Evolutionary conservation across 2,797 vertebrate species (phyloP).

Genomic region (Rhinophrynus dorsalis): DNA sequence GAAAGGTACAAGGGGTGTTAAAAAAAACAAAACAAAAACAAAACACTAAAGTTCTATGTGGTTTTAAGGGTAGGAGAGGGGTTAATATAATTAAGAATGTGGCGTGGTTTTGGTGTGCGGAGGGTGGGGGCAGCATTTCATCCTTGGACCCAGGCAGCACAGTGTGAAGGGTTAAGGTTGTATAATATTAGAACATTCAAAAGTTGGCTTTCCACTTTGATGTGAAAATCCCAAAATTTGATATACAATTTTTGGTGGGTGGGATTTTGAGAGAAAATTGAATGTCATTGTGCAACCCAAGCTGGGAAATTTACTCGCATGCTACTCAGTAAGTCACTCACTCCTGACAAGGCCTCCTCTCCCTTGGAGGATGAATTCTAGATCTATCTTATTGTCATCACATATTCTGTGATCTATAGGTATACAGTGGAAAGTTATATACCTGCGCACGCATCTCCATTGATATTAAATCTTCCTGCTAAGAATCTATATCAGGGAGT

Average conservation of each 20-base stretch:
- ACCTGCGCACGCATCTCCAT: slow-evolving; percentile 25
- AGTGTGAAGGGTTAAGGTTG: no score
- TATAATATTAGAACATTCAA: background rate
- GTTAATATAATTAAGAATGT: no score
- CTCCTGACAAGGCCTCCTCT: slow-evolving; percentile 29
- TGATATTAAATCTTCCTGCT: slow-evolving; percentile 42
- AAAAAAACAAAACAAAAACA: no score
- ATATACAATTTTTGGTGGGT: slow-evolving; percentile 19
- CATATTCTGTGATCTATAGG: slow-evolving; percentile 44
- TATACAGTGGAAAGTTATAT: slow-evolving; percentile 39
- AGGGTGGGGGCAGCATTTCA: no score
- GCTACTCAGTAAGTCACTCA: slow-evolving; percentile 41
- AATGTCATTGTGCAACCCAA: slow-evolving; percentile 17
- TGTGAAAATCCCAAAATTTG: background rate
- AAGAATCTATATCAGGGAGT: slow-evolving; percentile 31
- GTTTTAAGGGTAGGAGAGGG: no score
- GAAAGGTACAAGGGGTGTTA: no score
- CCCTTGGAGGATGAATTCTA: slow-evolving; percentile 31
- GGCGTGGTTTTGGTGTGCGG: no score
- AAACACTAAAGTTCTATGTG: no score
- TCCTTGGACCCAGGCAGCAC: no score
- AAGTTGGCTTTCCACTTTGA: background rate
- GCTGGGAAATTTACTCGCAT: slow-evolving; percentile 18
- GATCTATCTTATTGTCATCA: slow-evolving; percentile 40
- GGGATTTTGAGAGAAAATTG: slow-evolving; percentile 10